These are phyloP conservation scores for Colinus virginianus DNA, from an alignment of 2,113 vertebrate species.

Conservation along the genomic window DNA sequence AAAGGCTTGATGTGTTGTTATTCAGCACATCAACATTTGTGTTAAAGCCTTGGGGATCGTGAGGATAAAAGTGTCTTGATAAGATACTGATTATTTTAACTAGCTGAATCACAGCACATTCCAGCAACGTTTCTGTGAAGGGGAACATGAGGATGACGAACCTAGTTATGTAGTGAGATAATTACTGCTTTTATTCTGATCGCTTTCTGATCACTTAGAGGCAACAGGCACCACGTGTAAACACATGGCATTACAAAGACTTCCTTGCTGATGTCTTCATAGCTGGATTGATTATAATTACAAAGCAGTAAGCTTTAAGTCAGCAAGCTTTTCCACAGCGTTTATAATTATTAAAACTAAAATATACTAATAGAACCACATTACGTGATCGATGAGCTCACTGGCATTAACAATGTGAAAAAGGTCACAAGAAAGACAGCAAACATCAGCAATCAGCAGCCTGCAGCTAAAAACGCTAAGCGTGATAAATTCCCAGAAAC, in stretches of 20 bases:
- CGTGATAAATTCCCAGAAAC: not conserved
- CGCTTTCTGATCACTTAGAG: not conserved
- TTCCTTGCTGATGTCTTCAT: not conserved
- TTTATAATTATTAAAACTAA: not conserved
- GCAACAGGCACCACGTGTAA: not conserved
- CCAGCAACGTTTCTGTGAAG: not conserved
- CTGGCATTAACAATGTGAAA: not conserved
- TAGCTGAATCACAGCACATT: not conserved
- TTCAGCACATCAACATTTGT: not conserved
- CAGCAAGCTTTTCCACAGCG: not conserved
- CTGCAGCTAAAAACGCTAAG: constrained; percentile 4
- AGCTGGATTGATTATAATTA: not conserved
- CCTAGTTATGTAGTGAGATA: not conserved
- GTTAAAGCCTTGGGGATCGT: not conserved
- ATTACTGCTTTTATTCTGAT: not conserved
- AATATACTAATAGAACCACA: not conserved
- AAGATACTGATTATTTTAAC: not conserved
- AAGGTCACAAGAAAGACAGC: constrained; percentile 10
- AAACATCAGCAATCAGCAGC: constrained; percentile 1
- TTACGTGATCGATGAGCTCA: not conserved
- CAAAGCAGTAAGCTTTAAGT: not conserved
- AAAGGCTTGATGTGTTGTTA: not conserved
- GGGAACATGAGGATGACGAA: not conserved
- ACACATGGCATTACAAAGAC: not conserved
- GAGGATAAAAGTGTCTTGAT: not conserved